A percentile compares a stretch with the other conserved stretches of the same genome.
These are phyloP conservation scores for Semaprochilodus insignis DNA, from an alignment of 2,797 vertebrate species.

Conservation along the genomic window DNA sequence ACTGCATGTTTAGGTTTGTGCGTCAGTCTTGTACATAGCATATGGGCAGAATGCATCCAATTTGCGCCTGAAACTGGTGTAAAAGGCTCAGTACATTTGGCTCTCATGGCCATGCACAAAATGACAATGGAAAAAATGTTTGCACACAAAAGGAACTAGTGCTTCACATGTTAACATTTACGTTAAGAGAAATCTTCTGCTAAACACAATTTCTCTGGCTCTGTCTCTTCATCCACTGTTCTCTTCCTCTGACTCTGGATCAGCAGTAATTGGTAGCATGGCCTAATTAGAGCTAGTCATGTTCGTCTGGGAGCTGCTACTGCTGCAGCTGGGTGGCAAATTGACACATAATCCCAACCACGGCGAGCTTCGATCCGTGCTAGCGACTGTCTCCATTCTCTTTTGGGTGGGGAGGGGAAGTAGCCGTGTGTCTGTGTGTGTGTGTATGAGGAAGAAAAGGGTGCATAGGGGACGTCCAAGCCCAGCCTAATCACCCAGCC, in stretches of 20 bases:
- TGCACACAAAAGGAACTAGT: neutral
- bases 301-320: slow-evolving; percentile 70
- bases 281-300: slow-evolving; percentile 81
- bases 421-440: neutral
- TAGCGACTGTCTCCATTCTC: slow-evolving; percentile 45
- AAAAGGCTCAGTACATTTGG: no score
- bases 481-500: slow-evolving; percentile 76
- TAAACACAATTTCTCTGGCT: slow-evolving; percentile 29
- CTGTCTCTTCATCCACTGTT: slow-evolving; percentile 35
- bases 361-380: slow-evolving; percentile 72
- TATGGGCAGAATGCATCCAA: no score
- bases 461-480: slow-evolving; percentile 69
- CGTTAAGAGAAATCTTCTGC: slow-evolving; percentile 3
- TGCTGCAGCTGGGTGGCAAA: slow-evolving; percentile 79
- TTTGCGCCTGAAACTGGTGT: no score
- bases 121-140: neutral
- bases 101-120: neutral
- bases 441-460: neutral
- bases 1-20: no score
- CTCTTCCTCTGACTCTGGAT: slow-evolving; percentile 67
- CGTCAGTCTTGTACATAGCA: no score
- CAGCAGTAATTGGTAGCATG: slow-evolving; percentile 78
- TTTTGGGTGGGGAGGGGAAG: slow-evolving; percentile 26
- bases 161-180: neutral
- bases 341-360: slow-evolving; percentile 80